Evolutionary conservation across 2,888 invertebrate species (phyloP).

Genomic region (Leuctra nigra): DNA sequence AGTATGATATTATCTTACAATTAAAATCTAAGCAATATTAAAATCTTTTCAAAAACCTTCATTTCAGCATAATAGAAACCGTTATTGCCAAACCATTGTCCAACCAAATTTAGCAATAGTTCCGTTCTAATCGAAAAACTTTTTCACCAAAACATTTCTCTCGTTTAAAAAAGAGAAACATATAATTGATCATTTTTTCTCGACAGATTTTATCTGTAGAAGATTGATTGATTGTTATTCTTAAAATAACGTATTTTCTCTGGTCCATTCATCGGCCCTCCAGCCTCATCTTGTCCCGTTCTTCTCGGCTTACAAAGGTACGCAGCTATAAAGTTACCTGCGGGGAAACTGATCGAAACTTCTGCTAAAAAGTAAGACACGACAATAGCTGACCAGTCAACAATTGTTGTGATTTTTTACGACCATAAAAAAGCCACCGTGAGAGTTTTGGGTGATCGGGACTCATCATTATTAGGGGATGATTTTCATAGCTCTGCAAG

Average conservation of each 20-base stretch:
- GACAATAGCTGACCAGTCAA: conserved; percentile 10
- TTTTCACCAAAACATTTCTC: neutral
- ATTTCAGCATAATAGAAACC: too few relatives aligned
- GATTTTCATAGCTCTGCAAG: too few relatives aligned
- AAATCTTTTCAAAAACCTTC: too few relatives aligned
- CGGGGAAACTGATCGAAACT: neutral
- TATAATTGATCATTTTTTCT: conserved; percentile 14
- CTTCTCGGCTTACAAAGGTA: too few relatives aligned
- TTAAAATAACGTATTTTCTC: conserved; percentile 16
- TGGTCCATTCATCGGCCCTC: neutral
- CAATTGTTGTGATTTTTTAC: conserved; percentile 15
- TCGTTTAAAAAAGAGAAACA: neutral
- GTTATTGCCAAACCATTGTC: too few relatives aligned
- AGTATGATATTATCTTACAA: too few relatives aligned
- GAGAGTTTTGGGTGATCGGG: conserved; percentile 9
- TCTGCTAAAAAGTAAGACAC: conserved; percentile 1
- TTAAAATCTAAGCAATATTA: too few relatives aligned
- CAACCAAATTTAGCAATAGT: too few relatives aligned
- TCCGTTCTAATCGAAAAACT: neutral
- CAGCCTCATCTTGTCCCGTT: too few relatives aligned
- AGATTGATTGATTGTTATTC: conserved; percentile 16
- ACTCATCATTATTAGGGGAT: too few relatives aligned
- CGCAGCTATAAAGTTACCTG: neutral
- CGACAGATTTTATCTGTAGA: conserved; percentile 9
- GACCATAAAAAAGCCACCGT: neutral